phyloP scores from a whole-genome alignment of 2,797 vertebrate species.

The Melanotaenia trifasciata region DNA sequence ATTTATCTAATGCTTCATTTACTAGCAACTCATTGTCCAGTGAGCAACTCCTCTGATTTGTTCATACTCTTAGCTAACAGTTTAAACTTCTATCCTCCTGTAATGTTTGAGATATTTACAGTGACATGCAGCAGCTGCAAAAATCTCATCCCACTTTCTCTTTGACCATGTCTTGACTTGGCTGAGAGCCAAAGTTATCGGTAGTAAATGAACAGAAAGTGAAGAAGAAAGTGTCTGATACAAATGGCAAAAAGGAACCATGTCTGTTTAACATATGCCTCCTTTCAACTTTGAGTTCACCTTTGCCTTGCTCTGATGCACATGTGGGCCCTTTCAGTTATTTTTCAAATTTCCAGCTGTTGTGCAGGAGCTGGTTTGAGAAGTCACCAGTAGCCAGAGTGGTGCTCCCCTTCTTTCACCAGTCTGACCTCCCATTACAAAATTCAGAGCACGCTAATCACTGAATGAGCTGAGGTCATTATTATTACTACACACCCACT shows the following conservation, averaged over 20 bases:
- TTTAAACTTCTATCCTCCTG: neutral
- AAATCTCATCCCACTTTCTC: neutral
- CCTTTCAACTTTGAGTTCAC: conserved; percentile 17
- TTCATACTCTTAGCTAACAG: neutral
- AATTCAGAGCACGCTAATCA: conserved; percentile 40
- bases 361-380: neutral
- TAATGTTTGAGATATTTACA: neutral
- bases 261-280: conserved; percentile 29
- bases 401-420: conserved; percentile 36
- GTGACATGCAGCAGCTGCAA: neutral
- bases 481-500: conserved; percentile 44
- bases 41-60: neutral
- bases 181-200: conserved; percentile 14
- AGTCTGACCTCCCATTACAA: conserved; percentile 32
- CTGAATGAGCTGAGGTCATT: conserved; percentile 63
- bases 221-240: neutral
- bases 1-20: neutral
- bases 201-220: conserved; percentile 17
- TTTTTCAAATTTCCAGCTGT: conserved; percentile 26
- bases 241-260: neutral
- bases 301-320: neutral
- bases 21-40: neutral
- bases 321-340: neutral
- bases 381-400: conserved; percentile 31
- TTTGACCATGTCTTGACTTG: neutral